A percentile compares a stretch with the other conserved stretches of the same genome.
Conservation (phyloP, 2,888 invertebrate species). For the Tetropium fuscum region DNA sequence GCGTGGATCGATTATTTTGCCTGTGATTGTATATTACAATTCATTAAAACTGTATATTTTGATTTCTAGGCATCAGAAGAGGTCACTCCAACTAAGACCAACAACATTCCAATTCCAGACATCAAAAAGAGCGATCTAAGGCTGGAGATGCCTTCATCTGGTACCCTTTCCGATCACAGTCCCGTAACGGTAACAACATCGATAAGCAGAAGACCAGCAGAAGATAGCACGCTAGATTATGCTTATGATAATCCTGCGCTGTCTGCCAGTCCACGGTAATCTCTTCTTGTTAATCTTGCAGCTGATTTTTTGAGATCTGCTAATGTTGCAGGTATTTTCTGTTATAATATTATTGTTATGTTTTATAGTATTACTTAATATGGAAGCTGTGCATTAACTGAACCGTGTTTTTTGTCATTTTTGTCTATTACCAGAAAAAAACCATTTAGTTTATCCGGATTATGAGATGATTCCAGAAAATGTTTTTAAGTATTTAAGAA, state of each 20-base stretch:
- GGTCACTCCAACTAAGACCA: slow-evolving; percentile 19
- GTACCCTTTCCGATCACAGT: slow-evolving; percentile 57
- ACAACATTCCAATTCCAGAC: slow-evolving; percentile 15
- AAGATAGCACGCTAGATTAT: slow-evolving; percentile 79
- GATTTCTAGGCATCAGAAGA: slow-evolving; percentile 10
- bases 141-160: slow-evolving; percentile 52
- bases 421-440: too few species aligned
- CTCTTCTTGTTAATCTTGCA: too few species aligned
- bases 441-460: too few species aligned
- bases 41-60: background rate
- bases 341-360: too few species aligned
- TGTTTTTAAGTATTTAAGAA: too few species aligned
- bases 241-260: slow-evolving; percentile 85
- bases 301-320: too few species aligned
- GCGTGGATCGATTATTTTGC: background rate
- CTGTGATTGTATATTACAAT: background rate
- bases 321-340: too few species aligned
- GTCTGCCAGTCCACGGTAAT: slow-evolving; percentile 45
- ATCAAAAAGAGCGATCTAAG: slow-evolving; percentile 49
- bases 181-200: slow-evolving; percentile 76
- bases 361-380: too few species aligned
- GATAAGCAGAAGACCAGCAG: slow-evolving; percentile 80
- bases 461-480: too few species aligned
- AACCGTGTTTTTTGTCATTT: too few species aligned
- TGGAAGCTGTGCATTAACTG: too few species aligned